Conservation (phyloP, 2,888 invertebrate species). For the Mesoligia furuncula region DNA sequence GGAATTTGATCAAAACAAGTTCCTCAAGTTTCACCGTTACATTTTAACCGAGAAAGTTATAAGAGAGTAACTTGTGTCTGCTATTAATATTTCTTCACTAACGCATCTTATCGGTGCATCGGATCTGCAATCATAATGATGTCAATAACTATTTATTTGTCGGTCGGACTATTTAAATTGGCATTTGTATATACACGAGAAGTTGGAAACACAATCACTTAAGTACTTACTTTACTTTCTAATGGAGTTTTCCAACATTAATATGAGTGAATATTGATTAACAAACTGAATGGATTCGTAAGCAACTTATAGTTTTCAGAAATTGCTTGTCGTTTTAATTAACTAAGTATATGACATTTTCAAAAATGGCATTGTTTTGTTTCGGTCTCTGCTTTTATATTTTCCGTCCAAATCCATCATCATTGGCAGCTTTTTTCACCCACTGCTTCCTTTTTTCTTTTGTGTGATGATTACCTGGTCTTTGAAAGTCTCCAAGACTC, state of each 20-base stretch:
- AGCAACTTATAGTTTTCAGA: conserved; percentile 16
- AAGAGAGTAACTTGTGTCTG: background rate
- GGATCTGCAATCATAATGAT: conserved; percentile 1
- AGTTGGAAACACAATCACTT: conserved; percentile 24
- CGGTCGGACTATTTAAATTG: conserved; percentile 1
- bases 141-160: background rate
- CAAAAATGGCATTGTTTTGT: background rate
- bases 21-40: background rate
- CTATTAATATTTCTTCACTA: background rate
- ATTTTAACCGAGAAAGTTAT: background rate
- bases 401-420: background rate
- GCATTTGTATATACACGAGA: background rate
- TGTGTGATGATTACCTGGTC: background rate
- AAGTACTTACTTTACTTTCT: conserved; percentile 23
- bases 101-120: no score
- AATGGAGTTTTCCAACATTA: conserved; percentile 34
- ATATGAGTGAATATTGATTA: conserved; percentile 34
- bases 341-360: background rate
- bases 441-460: background rate
- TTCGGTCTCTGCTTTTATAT: background rate
- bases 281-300: conserved; percentile 33
- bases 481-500: background rate
- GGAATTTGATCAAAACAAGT: background rate
- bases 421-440: background rate
- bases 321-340: conserved; percentile 16